Conservation (phyloP, 2,113 vertebrate genomes). For the Grus americana region DNA sequence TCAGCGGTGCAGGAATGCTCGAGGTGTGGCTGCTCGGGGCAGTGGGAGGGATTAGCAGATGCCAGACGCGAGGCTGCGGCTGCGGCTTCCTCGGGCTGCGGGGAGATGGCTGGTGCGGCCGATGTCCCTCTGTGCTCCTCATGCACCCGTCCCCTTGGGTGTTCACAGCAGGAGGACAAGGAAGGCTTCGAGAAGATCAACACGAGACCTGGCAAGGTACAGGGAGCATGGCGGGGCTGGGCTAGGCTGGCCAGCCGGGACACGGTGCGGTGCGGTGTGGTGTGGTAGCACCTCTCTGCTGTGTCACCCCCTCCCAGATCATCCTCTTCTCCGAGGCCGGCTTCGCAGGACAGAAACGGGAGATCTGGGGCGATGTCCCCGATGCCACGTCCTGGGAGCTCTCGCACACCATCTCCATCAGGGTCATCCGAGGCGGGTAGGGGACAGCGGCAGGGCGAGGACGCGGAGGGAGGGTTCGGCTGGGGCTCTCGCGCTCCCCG, state of each 20-base stretch:
- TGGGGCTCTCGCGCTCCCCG: accelerated
- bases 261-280: accelerated
- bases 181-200: slow-evolving; percentile 87
- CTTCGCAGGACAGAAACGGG: slow-evolving; percentile 80
- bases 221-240: accelerated
- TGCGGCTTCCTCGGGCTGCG: not conserved
- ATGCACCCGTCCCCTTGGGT: accelerated
- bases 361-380: slow-evolving; percentile 78
- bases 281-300: not conserved
- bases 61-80: not conserved
- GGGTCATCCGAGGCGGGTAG: slow-evolving; percentile 92
- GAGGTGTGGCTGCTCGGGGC: slow-evolving; percentile 49
- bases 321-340: slow-evolving; percentile 83
- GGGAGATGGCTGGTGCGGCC: not conserved
- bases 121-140: not conserved
- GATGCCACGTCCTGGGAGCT: slow-evolving; percentile 86
- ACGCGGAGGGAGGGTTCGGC: not conserved
- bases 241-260: not conserved
- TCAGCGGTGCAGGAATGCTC: not conserved
- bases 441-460: not conserved
- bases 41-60: not conserved
- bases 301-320: slow-evolving; percentile 73
- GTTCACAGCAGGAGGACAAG: slow-evolving; percentile 70
- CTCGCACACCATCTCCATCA: slow-evolving; percentile 83
- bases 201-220: slow-evolving; percentile 92